Evolutionary conservation across 2,113 vertebrate genomes (phyloP).

Genomic region (Neotragus moschatus): DNA sequence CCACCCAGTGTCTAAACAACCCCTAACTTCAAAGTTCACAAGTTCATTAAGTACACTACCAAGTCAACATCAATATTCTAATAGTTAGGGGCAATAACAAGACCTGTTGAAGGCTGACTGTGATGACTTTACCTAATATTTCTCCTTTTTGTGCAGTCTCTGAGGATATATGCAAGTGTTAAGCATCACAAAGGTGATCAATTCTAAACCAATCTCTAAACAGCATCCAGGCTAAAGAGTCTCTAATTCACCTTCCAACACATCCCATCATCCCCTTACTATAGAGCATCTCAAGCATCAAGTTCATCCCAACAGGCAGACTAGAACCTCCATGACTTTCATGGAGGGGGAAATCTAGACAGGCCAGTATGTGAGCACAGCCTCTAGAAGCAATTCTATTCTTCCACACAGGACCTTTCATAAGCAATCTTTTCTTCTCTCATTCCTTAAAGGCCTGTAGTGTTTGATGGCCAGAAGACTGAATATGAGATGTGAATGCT

Average conservation of each 20-base stretch:
- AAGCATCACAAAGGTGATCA: background rate
- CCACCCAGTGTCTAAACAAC: slow-evolving; percentile 67
- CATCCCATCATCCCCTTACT: background rate
- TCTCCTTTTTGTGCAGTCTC: background rate
- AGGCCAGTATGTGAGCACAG: background rate
- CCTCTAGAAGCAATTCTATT: background rate
- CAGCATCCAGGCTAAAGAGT: background rate
- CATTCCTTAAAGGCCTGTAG: background rate
- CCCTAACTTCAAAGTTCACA: slow-evolving; percentile 47
- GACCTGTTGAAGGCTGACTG: background rate
- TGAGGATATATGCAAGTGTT: background rate
- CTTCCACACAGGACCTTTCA: no score
- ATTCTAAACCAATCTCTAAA: background rate
- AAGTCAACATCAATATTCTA: slow-evolving; percentile 38
- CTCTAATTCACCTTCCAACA: background rate
- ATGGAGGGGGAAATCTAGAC: background rate
- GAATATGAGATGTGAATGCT: background rate
- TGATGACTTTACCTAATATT: background rate
- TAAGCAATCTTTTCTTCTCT: background rate
- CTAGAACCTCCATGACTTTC: background rate
- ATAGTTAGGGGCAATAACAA: background rate
- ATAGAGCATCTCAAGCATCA: background rate
- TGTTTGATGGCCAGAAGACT: background rate
- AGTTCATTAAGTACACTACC: slow-evolving; percentile 40
- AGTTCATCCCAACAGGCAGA: background rate